Conservation (phyloP, 2,888 invertebrate species). For the Sesamia inferens region DNA sequence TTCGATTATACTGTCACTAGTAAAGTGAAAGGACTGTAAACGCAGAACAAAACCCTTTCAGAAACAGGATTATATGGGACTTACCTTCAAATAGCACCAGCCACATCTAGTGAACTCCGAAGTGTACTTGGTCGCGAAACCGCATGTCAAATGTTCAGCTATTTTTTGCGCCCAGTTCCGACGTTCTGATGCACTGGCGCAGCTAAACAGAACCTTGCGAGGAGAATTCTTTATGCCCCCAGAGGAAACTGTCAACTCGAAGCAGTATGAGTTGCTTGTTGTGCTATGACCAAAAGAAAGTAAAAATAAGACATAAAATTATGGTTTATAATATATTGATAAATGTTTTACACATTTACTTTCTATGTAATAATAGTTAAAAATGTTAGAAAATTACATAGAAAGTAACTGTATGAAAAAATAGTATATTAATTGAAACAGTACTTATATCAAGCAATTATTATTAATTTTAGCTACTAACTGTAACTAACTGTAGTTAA, state of each 20-base stretch:
- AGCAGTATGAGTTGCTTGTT: slow-evolving; percentile 91
- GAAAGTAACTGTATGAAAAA: no score
- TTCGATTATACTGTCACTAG: neutral
- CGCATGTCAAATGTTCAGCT: slow-evolving; percentile 92
- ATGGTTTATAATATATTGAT: neutral
- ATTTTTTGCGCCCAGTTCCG: slow-evolving; percentile 94
- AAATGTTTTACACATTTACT: no score
- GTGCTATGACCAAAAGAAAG: slow-evolving; percentile 70
- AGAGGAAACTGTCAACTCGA: slow-evolving; percentile 89
- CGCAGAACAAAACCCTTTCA: neutral
- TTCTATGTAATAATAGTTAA: neutral
- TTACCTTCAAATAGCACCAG: slow-evolving; percentile 94
- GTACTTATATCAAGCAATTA: no score
- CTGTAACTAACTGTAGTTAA: neutral
- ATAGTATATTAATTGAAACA: no score
- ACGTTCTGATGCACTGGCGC: slow-evolving; percentile 88
- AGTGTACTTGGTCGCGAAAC: slow-evolving; percentile 91
- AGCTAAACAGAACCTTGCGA: slow-evolving; percentile 90
- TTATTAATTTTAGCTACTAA: no score
- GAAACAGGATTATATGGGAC: slow-evolving; percentile 16
- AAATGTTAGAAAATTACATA: neutral
- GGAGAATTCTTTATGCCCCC: slow-evolving; percentile 78
- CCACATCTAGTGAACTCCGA: slow-evolving; percentile 94
- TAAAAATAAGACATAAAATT: slow-evolving; percentile 12
- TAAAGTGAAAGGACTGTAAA: neutral